A percentile compares a stretch with the other conserved stretches of the same genome.
These are phyloP conservation scores for Odobenus rosmarus DNA, from an alignment of 2,113 vertebrate genomes.

Conservation along the genomic window DNA sequence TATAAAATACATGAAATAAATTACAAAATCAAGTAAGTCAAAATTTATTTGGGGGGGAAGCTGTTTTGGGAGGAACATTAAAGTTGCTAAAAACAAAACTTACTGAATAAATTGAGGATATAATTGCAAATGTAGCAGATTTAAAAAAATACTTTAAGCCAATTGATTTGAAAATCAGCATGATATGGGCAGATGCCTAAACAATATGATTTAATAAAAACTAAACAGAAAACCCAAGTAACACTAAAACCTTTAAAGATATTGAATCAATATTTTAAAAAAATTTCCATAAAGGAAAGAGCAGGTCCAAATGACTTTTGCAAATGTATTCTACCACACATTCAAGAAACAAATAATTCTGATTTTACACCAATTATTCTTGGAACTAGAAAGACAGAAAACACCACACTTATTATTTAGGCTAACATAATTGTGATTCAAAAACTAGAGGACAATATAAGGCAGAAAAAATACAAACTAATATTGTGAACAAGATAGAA, in stretches of 20 bases:
- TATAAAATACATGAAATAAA: neutral
- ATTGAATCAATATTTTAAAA: constrained; percentile 5
- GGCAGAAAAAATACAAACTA: neutral
- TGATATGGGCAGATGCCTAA: neutral
- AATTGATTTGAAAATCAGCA: neutral
- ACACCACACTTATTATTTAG: neutral
- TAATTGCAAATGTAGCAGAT: neutral
- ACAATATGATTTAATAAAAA: neutral
- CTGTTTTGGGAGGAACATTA: neutral
- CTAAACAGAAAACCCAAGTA: neutral
- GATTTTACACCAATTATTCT: neutral
- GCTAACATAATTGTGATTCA: neutral
- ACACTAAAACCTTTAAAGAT: neutral
- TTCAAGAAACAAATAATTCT: neutral
- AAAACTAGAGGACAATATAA: neutral
- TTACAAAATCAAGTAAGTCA: neutral
- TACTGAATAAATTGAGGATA: neutral
- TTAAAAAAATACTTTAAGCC: neutral
- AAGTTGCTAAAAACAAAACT: neutral
- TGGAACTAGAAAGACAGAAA: neutral
- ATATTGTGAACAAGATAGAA: neutral
- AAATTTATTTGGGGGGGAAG: neutral
- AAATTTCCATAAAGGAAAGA: neutral
- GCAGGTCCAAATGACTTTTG: neutral
- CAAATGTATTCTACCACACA: neutral